phyloP scores from a whole-genome alignment of 92 coral and sea anemone genomes.

The Siderastrea radians region DNA sequence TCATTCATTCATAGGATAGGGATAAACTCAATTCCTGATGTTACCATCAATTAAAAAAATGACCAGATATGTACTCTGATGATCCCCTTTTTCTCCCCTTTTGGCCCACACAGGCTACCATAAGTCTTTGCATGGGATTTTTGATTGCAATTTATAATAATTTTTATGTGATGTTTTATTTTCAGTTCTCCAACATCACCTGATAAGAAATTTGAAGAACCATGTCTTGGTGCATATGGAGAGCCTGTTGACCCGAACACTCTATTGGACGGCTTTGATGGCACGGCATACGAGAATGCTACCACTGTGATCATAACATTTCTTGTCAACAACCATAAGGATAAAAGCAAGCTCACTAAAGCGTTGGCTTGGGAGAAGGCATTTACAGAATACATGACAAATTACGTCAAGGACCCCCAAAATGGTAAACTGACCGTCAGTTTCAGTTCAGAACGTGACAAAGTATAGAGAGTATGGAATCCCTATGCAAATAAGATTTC shows the following conservation, averaged over 20 bases:
- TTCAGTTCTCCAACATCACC: conserved; percentile 80
- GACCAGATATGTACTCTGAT: no score
- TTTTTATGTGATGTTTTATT: background rate
- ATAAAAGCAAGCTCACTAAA: conserved; percentile 75
- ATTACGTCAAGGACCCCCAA: conserved; percentile 18
- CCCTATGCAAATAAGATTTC: no score
- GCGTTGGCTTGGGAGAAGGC: conserved; percentile 94
- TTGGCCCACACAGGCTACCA: no score
- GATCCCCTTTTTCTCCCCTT: no score
- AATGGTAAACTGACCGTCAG: no score
- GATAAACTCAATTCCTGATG: no score
- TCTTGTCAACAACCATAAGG: conserved; percentile 79
- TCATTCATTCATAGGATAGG: no score
- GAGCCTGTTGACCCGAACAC: conserved; percentile 84
- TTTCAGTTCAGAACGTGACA: no score
- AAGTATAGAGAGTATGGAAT: no score
- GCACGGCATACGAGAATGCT: conserved; percentile 82
- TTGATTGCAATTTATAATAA: no score
- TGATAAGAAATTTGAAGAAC: conserved; percentile 60
- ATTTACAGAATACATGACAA: conserved; percentile 78
- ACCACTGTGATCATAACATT: conserved; percentile 81
- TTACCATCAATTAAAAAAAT: no score
- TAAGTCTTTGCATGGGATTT: no score
- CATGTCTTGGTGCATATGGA: conserved; percentile 82
- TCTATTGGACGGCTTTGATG: conserved; percentile 82